A percentile compares a stretch with the other conserved stretches of the same genome.
Evolutionary conservation across 2,113 vertebrate species (phyloP).

Genomic region (Corythornis cristatus): DNA sequence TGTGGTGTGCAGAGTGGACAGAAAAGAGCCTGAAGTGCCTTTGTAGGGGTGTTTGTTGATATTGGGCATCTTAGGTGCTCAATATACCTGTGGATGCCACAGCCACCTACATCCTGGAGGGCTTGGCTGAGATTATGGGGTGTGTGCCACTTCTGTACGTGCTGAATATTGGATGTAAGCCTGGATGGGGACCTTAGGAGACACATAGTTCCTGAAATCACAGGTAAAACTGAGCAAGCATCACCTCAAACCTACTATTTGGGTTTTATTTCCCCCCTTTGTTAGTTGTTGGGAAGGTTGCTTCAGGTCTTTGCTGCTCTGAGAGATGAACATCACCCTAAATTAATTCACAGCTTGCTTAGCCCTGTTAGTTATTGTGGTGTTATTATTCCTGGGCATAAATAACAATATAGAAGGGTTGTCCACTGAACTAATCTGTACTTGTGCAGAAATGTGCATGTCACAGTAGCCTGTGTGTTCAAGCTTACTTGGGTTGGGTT

Average conservation of each 20-base stretch:
- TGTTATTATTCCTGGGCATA: not conserved
- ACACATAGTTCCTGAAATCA: not conserved
- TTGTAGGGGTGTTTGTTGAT: constrained; percentile 55
- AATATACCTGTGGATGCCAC: constrained; percentile 29
- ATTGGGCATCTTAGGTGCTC: not conserved
- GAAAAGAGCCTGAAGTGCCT: not conserved
- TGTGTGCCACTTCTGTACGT: not conserved
- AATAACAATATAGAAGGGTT: not conserved
- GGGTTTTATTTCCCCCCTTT: not conserved
- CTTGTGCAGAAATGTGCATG: not conserved
- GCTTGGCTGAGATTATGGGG: not conserved
- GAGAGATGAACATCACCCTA: not conserved
- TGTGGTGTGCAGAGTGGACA: not conserved
- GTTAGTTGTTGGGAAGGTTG: not conserved
- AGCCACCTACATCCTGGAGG: not conserved
- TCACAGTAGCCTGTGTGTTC: not conserved
- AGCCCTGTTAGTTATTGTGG: not conserved
- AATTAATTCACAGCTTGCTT: not conserved
- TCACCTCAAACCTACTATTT: not conserved
- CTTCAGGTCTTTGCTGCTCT: not conserved
- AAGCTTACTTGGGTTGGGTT: not conserved
- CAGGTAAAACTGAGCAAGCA: not conserved
- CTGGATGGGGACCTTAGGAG: not conserved
- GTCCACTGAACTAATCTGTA: not conserved
- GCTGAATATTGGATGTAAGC: constrained; percentile 35